phyloP scores from a whole-genome alignment of 1,140 invertebrate species.

The Drosophila truncata region DNA sequence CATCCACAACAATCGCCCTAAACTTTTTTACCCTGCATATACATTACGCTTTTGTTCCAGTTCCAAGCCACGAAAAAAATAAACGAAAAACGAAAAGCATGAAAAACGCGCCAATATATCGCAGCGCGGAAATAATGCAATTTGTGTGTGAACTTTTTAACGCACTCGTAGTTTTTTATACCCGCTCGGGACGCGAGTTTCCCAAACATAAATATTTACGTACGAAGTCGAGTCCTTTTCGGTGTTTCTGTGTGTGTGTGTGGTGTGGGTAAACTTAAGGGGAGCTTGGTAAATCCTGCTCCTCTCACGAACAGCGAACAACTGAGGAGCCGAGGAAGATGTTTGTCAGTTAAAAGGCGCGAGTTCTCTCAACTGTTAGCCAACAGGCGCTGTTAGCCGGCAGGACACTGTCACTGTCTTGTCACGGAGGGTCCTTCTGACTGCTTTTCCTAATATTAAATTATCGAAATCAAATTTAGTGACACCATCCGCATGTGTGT shows the following conservation, averaged over 20 bases:
- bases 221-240: slow-evolving; percentile 37
- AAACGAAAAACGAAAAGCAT: slow-evolving; percentile 28
- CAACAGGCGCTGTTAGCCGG: slow-evolving; percentile 32
- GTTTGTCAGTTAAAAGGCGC: slow-evolving; percentile 38
- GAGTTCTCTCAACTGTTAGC: slow-evolving; percentile 30
- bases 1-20: slow-evolving; percentile 58
- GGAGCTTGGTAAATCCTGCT: slow-evolving; percentile 22
- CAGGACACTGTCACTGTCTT: slow-evolving; percentile 23
- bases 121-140: slow-evolving; percentile 76
- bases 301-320: slow-evolving; percentile 41
- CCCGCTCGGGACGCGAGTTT: slow-evolving; percentile 50
- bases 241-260: not conserved
- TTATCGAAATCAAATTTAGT: slow-evolving; percentile 51
- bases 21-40: slow-evolving; percentile 62
- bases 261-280: not conserved
- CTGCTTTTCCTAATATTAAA: slow-evolving; percentile 35
- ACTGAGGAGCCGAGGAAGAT: slow-evolving; percentile 50
- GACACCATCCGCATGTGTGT: slow-evolving; percentile 21
- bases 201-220: slow-evolving; percentile 78
- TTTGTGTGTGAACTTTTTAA: slow-evolving; percentile 83
- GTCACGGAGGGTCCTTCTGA: not conserved
- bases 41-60: slow-evolving; percentile 59
- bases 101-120: slow-evolving; percentile 79
- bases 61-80: slow-evolving; percentile 29
- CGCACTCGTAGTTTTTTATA: slow-evolving; percentile 65